Conservation (phyloP, 2,113 vertebrate species). For the Dicrurus megarhynchus region DNA sequence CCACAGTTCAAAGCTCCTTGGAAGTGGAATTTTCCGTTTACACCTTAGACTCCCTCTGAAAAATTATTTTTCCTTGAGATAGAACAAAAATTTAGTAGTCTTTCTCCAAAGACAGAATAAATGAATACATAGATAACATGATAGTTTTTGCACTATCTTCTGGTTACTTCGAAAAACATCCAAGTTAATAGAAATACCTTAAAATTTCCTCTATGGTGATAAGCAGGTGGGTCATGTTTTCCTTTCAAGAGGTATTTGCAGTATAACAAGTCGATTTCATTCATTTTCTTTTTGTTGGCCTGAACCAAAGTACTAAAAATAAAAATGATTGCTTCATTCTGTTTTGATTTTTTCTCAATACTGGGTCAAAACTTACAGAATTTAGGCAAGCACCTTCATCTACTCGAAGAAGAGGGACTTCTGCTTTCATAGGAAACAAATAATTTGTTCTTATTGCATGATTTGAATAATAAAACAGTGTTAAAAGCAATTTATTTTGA, state of each 20-base stretch:
- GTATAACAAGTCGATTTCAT: not conserved
- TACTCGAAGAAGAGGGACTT: not conserved
- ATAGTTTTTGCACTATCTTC: not conserved
- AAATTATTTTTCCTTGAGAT: not conserved
- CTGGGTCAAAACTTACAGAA: not conserved
- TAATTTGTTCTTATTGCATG: not conserved
- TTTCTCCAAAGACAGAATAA: not conserved
- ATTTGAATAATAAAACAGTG: not conserved
- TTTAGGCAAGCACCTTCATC: not conserved
- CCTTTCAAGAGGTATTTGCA: not conserved
- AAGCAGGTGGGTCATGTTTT: not conserved
- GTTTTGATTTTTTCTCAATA: not conserved
- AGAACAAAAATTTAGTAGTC: not conserved
- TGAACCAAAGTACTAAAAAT: not conserved
- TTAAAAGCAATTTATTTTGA: not conserved
- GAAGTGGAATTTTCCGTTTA: not conserved
- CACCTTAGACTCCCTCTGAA: not conserved
- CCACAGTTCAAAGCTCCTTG: not conserved
- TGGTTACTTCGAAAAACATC: not conserved
- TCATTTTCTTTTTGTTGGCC: not conserved
- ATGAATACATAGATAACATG: not conserved
- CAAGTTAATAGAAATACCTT: not conserved
- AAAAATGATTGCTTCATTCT: conserved; percentile 13
- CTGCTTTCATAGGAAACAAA: not conserved
- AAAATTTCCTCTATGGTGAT: not conserved